Evolutionary conservation across 2,113 vertebrate genomes (phyloP).

Genomic region (Sylvilagus bachmani): DNA sequence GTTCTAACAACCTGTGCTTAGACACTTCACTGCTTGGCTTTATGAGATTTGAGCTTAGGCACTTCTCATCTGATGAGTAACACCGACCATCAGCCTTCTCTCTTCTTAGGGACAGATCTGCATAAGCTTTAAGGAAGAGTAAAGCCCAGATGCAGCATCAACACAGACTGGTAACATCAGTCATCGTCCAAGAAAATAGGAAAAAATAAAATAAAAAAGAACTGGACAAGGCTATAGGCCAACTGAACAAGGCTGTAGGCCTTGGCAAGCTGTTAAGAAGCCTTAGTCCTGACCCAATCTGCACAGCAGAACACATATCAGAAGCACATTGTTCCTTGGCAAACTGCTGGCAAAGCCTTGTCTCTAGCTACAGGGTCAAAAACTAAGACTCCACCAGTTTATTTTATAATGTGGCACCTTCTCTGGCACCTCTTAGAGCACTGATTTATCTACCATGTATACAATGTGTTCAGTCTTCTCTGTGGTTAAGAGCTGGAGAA

Average conservation of each 20-base stretch:
- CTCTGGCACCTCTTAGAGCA: not conserved
- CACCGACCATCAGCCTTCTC: not conserved
- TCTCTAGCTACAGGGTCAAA: not conserved
- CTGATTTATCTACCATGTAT: not conserved
- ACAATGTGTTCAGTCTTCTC: not conserved
- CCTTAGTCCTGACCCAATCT: not conserved
- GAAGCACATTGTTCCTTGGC: not conserved
- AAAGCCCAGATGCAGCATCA: conserved; percentile 12
- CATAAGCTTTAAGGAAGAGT: not conserved
- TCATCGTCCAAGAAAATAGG: not conserved
- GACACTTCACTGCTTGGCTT: conserved; percentile 23
- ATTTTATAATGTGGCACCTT: not conserved
- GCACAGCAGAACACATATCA: not conserved
- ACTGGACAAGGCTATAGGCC: no score
- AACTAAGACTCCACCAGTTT: not conserved
- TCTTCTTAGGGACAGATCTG: not conserved
- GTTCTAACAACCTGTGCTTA: not conserved
- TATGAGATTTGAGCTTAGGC: not conserved
- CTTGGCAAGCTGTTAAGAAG: conserved; percentile 31
- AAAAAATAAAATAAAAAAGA: no score
- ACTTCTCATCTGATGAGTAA: not conserved
- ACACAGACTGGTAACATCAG: not conserved
- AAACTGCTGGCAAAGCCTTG: not conserved
- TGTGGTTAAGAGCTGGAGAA: not conserved
- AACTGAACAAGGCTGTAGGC: not conserved